phyloP scores from a whole-genome alignment of 2,888 invertebrate genomes.

The Rotaria sp. region DNA sequence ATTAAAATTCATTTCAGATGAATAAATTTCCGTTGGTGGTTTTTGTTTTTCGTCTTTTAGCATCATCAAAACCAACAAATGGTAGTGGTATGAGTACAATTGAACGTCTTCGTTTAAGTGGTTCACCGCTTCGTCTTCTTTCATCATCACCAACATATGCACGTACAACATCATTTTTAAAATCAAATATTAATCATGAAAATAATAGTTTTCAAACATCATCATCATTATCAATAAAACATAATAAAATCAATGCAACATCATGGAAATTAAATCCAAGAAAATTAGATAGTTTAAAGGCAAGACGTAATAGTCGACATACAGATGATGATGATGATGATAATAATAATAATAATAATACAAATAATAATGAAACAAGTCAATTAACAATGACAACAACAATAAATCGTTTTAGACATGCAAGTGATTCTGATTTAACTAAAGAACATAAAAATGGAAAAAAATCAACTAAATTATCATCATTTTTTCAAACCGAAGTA shows the following conservation, averaged over 20 bases:
- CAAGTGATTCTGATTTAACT: not conserved
- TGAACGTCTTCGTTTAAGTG: too few relatives aligned
- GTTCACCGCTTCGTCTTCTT: not conserved
- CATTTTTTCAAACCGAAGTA: conserved; percentile 24
- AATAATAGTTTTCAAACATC: not conserved
- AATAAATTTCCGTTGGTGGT: too few relatives aligned
- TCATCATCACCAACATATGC: not conserved
- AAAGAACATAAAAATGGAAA: not conserved
- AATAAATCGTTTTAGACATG: not conserved
- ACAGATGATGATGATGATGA: not conserved
- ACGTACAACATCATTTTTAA: not conserved
- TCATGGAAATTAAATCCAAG: conserved; percentile 15
- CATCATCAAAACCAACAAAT: too few relatives aligned
- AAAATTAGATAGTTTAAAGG: conserved; percentile 3
- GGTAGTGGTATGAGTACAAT: too few relatives aligned
- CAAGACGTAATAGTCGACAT: not conserved
- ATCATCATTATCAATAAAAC: not conserved
- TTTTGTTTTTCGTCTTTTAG: too few relatives aligned
- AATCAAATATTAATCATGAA: not conserved
- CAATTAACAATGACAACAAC: conserved; percentile 23
- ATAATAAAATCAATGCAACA: not conserved
- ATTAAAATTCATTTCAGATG: too few relatives aligned
- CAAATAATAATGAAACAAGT: not conserved
- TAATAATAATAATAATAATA: not conserved
- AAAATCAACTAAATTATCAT: conserved; percentile 3